Evolutionary conservation across 2,113 vertebrate genomes (phyloP).

Genomic region (Ammodytes marinus): DNA sequence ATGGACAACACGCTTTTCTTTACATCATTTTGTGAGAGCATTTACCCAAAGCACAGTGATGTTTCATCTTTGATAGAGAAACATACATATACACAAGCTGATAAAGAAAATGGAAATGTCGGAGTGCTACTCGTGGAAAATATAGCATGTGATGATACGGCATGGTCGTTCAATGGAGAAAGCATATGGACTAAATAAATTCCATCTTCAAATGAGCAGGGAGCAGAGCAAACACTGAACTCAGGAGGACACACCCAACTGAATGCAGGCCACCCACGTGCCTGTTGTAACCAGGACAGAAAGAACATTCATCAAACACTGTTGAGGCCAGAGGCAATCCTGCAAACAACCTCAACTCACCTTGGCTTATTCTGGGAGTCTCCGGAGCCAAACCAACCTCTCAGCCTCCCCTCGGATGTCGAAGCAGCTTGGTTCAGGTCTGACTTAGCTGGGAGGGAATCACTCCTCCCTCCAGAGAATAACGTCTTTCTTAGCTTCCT

Average conservation of each 20-base stretch:
- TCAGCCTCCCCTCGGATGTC: slow-evolving; percentile 85
- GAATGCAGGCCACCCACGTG: slow-evolving; percentile 19
- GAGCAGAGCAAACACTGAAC: slow-evolving; percentile 48
- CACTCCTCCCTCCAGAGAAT: slow-evolving; percentile 87
- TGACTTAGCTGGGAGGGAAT: slow-evolving; percentile 83
- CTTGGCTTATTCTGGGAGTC: slow-evolving; percentile 94
- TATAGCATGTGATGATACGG: slow-evolving; percentile 48
- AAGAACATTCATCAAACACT: slow-evolving; percentile 22
- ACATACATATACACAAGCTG: not conserved
- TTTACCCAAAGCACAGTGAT: slow-evolving; percentile 34
- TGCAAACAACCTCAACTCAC: slow-evolving; percentile 83
- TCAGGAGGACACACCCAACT: slow-evolving; percentile 35
- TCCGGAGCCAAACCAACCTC: slow-evolving; percentile 90
- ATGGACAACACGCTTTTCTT: slow-evolving; percentile 40
- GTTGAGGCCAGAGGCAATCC: slow-evolving; percentile 11
- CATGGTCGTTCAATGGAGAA: slow-evolving; percentile 57
- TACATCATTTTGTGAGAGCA: not conserved
- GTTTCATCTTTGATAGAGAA: slow-evolving; percentile 32
- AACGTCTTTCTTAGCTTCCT: slow-evolving; percentile 86
- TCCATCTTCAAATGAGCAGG: slow-evolving; percentile 56
- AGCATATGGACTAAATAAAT: slow-evolving; percentile 42
- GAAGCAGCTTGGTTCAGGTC: slow-evolving; percentile 72
- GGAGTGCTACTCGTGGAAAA: slow-evolving; percentile 36
- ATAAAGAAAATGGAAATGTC: slow-evolving; percentile 38
- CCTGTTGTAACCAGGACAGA: not conserved